Conservation (phyloP, 1,140 invertebrate genomes). For the Dufourea novaeangliae region DNA sequence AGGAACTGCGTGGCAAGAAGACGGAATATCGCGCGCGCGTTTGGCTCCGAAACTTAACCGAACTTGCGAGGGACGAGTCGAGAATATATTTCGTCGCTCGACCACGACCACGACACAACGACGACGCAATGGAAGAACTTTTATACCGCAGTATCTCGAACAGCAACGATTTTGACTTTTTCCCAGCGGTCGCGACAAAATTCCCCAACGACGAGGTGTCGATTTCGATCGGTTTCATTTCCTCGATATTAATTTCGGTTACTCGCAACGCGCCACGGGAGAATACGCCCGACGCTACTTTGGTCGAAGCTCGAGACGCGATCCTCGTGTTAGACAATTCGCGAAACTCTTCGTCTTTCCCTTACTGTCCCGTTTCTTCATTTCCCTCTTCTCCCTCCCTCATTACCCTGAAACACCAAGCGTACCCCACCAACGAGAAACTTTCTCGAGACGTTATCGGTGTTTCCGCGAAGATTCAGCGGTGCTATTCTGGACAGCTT, state of each 20-base stretch:
- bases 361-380: not conserved
- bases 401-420: not conserved
- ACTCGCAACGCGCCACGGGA: not conserved
- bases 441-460: slow-evolving; percentile 19
- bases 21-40: slow-evolving; percentile 43
- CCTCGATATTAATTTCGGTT: not conserved
- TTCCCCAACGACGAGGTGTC: not conserved
- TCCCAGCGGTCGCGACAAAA: not conserved
- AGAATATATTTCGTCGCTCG: slow-evolving; percentile 59
- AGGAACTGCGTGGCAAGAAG: slow-evolving; percentile 19
- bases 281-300: no score
- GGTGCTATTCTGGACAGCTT: not conserved
- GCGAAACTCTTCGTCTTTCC: not conserved
- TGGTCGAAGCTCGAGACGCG: no score
- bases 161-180: not conserved
- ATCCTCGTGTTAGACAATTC: not conserved
- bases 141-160: not conserved
- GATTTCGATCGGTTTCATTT: no score
- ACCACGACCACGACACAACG: not conserved
- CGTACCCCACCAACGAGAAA: slow-evolving; percentile 7
- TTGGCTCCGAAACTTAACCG: slow-evolving; percentile 55
- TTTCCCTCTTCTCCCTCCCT: no score
- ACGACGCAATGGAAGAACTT: slow-evolving; percentile 21
- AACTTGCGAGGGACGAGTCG: slow-evolving; percentile 48
- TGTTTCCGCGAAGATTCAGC: not conserved